Evolutionary conservation across 1,140 invertebrate species (phyloP).

Genomic region (Pomacea maculata): DNA sequence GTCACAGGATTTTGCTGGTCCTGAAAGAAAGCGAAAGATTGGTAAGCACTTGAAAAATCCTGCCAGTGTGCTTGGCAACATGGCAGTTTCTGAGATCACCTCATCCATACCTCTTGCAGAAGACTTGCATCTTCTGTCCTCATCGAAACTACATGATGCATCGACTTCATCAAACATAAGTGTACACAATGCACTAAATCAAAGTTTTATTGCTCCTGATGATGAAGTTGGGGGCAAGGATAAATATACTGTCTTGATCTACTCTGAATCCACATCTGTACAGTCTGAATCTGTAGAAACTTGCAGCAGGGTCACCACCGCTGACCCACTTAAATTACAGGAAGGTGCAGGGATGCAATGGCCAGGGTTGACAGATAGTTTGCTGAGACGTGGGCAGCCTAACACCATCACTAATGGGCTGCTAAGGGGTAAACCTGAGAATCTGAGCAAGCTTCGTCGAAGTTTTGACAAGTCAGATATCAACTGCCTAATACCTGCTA

Average conservation of each 20-base stretch:
- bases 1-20: constrained; percentile 23
- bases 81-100: constrained; percentile 4
- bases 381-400: constrained; percentile 49
- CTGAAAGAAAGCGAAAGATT: constrained; percentile 22
- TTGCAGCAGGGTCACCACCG: background rate
- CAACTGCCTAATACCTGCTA: constrained; percentile 37
- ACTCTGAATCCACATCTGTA: constrained; percentile 10
- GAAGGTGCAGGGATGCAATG: constrained; percentile 5
- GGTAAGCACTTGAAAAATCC: constrained; percentile 39
- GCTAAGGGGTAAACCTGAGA: constrained; percentile 39
- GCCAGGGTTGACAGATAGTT: constrained; percentile 41
- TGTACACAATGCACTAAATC: constrained; percentile 41
- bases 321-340: constrained; percentile 1
- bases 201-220: constrained; percentile 49
- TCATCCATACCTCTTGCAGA: constrained; percentile 25
- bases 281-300: background rate
- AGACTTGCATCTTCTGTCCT: constrained; percentile 10
- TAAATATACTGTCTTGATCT: constrained; percentile 18
- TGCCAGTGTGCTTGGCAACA: constrained; percentile 1
- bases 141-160: constrained; percentile 31
- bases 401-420: constrained; percentile 56
- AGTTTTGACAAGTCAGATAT: constrained; percentile 54
- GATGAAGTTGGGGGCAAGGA: constrained; percentile 8
- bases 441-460: constrained; percentile 39
- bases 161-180: constrained; percentile 37